Base-by-base conservation (phyloP, 2,797 vertebrate genomes). In the Lindbergichthys nudifrons region DNA sequence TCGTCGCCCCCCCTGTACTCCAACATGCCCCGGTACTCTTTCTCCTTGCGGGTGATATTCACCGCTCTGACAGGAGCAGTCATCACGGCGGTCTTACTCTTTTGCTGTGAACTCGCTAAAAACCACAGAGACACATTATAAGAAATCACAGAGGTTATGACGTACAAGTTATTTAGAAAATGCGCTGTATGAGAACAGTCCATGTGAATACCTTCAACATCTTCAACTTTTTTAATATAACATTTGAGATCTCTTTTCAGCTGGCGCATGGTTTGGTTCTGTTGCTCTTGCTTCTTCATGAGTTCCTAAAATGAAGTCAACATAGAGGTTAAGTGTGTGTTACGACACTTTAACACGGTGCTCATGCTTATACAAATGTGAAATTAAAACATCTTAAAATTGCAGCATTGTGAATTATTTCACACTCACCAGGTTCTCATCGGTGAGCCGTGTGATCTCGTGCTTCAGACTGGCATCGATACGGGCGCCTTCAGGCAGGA, bases 11-110 rank as follows among this genome's bases (percentile, higher is more conserved):
- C 95, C 85, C 94, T 96, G 87, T 96, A 99, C 70, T 98, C 96
- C 92, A 99, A 77, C 97, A 99, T 98, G 68, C 98, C 98, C 79
- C 96, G 96, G 91, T 97, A 98, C 83, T 98, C 97, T 57, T 96
- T 97, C 83, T 99, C 98, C 73, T 98, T 99, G 56, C 98, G 95
- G 30, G 96, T 95, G 84, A 99, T 97, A 72, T 95, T 95, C 56
- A 96, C 96, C 1, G 94, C 93, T 77, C 96, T 96, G 68, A 94
- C 93, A 1, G 95, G 94, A 68, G 92, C 87, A 21, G 93, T 95
- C 1, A 89, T 93, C 53, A 95, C 92, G 0, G 95, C 92, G 4
- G 92, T 87, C 26, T 91, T 92, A 68, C 89, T 94, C 72, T 94
- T 96, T 68, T 95, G 95, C 83, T 95, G 95, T 46, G 92, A 91